Evolutionary conservation across 53 echinoderm and acorn worm genomes (phyloP).

Genomic region (Pentamera pediparva): DNA sequence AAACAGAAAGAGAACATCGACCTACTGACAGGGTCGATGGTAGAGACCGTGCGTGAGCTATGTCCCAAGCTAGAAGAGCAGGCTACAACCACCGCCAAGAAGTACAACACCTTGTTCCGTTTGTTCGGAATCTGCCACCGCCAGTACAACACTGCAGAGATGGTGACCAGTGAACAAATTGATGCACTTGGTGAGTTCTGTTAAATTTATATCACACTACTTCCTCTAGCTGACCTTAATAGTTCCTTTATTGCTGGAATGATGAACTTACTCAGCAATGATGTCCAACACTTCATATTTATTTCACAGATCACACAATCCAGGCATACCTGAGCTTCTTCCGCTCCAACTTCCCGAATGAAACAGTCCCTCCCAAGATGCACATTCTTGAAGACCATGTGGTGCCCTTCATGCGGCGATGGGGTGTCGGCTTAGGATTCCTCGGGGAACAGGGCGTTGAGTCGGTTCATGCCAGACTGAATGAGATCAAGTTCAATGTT

Average conservation of each 20-base stretch:
- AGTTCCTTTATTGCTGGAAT: not conserved
- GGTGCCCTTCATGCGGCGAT: conserved; percentile 22
- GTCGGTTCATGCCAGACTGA: conserved; percentile 30
- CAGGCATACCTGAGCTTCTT: not conserved
- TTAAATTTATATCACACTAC: too few species aligned
- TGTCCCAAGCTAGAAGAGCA: not conserved
- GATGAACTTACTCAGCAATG: not conserved
- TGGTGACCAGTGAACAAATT: not conserved
- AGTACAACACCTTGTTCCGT: not conserved
- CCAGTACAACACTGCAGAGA: not conserved
- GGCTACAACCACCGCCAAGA: not conserved
- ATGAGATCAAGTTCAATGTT: conserved; percentile 27
- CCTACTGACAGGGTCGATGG: not conserved
- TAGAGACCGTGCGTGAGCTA: not conserved
- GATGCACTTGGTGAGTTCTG: not conserved
- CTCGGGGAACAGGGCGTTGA: conserved; percentile 43
- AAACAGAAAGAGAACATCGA: conserved; percentile 6
- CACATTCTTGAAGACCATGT: conserved; percentile 45
- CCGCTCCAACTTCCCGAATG: not conserved
- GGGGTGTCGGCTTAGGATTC: conserved; percentile 37
- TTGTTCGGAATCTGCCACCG: not conserved
- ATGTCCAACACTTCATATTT: not conserved
- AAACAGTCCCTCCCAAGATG: conserved; percentile 14
- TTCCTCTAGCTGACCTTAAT: not conserved
- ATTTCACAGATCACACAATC: not conserved